phyloP scores from a whole-genome alignment of 23 tunicate species.

The Trididemnum clinides region DNA sequence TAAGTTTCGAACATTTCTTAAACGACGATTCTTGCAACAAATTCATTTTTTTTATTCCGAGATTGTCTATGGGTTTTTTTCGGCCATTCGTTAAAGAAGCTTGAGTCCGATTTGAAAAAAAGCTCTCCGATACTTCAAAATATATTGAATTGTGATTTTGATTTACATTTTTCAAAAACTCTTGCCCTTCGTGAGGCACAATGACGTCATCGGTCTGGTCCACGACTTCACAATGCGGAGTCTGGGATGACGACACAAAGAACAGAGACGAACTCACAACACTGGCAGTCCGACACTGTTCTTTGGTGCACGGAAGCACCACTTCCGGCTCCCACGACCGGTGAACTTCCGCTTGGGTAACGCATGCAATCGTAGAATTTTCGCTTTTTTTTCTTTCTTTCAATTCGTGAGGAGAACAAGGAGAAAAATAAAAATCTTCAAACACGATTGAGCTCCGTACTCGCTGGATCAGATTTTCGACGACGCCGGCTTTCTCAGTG shows the following conservation, averaged over 20 bases:
- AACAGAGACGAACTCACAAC: background rate
- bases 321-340: background rate
- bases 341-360: slow-evolving; percentile 16
- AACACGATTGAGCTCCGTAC: background rate
- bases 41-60: too few relatives aligned
- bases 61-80: too few relatives aligned
- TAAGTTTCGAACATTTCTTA: too few relatives aligned
- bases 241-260: background rate
- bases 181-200: background rate
- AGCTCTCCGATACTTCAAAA: background rate
- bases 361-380: background rate
- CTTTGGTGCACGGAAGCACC: background rate
- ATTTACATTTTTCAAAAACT: background rate
- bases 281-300: background rate
- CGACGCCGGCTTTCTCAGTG: background rate
- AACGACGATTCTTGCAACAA: too few relatives aligned
- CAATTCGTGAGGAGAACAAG: background rate
- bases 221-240: background rate
- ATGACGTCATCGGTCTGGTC: background rate
- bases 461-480: background rate
- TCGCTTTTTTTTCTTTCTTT: background rate
- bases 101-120: too few relatives aligned
- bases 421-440: background rate
- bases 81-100: too few relatives aligned
- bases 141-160: background rate